These are phyloP conservation scores for Delphinus delphis DNA, from an alignment of 2,113 vertebrate species.

Conservation along the genomic window DNA sequence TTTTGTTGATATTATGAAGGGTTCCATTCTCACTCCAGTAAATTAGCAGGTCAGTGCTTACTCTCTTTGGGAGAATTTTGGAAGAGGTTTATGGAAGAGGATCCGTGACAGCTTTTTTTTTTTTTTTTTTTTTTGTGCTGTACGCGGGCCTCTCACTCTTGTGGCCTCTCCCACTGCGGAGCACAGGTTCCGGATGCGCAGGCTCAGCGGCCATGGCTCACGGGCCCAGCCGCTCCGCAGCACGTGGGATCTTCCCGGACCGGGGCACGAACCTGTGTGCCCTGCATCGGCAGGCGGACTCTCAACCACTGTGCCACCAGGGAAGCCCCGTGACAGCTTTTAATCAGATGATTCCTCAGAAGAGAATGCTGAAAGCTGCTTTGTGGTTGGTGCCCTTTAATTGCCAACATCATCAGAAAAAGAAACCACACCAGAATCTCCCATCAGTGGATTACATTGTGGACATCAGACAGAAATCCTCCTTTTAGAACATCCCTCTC, in stretches of 20 bases:
- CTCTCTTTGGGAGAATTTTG: neutral
- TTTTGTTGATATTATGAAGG: neutral
- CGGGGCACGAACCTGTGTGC: rapidly evolving
- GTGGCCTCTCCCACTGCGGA: too few relatives aligned
- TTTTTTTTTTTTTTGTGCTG: too few relatives aligned
- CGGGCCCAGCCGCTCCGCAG: too few relatives aligned
- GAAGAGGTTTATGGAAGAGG: neutral
- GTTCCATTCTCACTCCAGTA: neutral
- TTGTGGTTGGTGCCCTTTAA: neutral
- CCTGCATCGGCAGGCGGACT: too few relatives aligned
- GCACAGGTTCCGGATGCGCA: too few relatives aligned
- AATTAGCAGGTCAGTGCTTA: neutral
- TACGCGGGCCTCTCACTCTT: too few relatives aligned
- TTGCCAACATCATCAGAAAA: neutral
- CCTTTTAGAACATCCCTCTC: neutral
- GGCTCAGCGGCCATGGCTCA: too few relatives aligned
- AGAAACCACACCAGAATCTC: neutral
- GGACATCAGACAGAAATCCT: neutral
- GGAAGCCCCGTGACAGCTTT: neutral
- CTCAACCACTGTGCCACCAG: too few relatives aligned
- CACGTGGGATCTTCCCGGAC: too few relatives aligned
- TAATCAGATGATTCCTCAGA: neutral
- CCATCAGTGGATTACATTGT: neutral
- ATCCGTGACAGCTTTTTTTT: neutral
- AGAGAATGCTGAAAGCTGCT: neutral